phyloP scores from a whole-genome alignment of 2,113 vertebrate genomes.

The Martes martes region DNA sequence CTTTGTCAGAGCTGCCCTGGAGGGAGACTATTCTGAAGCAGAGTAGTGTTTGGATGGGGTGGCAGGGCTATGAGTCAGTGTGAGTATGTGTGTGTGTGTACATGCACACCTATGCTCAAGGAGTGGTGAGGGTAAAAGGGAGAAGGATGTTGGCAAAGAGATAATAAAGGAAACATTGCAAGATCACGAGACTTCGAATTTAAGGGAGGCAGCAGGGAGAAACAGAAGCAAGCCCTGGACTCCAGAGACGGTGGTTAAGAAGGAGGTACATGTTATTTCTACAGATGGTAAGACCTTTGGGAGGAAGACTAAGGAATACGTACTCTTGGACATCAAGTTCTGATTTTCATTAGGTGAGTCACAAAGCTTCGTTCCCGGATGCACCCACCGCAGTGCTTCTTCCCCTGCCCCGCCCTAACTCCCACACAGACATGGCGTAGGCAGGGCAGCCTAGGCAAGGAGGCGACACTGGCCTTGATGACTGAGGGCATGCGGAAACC shows the following conservation, averaged over 20 bases:
- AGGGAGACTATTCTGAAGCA: neutral
- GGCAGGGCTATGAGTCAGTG: neutral
- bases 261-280: neutral
- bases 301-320: neutral
- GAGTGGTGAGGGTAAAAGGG: neutral
- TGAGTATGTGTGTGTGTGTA: neutral
- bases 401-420: neutral
- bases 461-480: neutral
- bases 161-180: neutral
- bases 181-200: neutral
- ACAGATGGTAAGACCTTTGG: neutral
- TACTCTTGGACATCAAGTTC: neutral
- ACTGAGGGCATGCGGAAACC: neutral
- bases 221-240: neutral
- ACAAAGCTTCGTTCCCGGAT: neutral
- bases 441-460: neutral
- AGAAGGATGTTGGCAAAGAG: neutral
- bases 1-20: neutral
- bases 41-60: neutral
- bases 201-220: neutral
- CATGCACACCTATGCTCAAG: neutral
- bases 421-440: neutral
- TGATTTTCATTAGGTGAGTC: neutral
- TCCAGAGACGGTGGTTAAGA: neutral
- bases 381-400: neutral